A percentile compares a stretch with the other conserved stretches of the same genome.
These are phyloP conservation scores for Pseudococcus viburni DNA, from an alignment of 2,888 invertebrate genomes.

Conservation along the genomic window DNA sequence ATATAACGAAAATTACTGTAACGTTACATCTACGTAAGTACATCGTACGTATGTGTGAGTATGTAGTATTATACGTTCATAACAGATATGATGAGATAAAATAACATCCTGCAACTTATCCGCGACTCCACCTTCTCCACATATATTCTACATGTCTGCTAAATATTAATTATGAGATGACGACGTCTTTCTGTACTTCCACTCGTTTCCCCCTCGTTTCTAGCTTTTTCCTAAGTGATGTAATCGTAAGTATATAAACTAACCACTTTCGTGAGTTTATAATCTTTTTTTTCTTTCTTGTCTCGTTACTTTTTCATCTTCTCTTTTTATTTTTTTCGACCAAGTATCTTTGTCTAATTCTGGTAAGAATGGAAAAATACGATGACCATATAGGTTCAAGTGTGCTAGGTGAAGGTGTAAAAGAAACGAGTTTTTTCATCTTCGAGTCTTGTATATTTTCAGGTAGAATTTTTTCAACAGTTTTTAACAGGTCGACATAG, in stretches of 20 bases:
- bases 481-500: no score
- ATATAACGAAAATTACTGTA: slow-evolving; percentile 42
- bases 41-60: background rate
- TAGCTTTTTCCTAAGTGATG: slow-evolving; percentile 41
- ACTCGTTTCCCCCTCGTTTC: background rate
- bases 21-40: background rate
- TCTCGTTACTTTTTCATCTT: slow-evolving; percentile 12
- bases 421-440: background rate
- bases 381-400: background rate
- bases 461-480: no score
- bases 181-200: slow-evolving; percentile 28
- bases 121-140: slow-evolving; percentile 59
- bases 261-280: slow-evolving; percentile 48
- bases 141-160: slow-evolving; percentile 27
- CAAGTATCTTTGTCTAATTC: no score
- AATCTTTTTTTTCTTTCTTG: slow-evolving; percentile 12
- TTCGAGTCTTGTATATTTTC: background rate
- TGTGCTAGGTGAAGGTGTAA: background rate
- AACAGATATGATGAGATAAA: slow-evolving; percentile 52
- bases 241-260: slow-evolving; percentile 38
- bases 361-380: background rate
- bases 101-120: slow-evolving; percentile 58
- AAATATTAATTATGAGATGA: slow-evolving; percentile 57
- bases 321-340: background rate
- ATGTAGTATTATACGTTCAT: background rate